A percentile compares a stretch with the other conserved stretches of the same genome.
phyloP scores from a whole-genome alignment of 2,888 invertebrate genomes.

The Dendrolimus pini region DNA sequence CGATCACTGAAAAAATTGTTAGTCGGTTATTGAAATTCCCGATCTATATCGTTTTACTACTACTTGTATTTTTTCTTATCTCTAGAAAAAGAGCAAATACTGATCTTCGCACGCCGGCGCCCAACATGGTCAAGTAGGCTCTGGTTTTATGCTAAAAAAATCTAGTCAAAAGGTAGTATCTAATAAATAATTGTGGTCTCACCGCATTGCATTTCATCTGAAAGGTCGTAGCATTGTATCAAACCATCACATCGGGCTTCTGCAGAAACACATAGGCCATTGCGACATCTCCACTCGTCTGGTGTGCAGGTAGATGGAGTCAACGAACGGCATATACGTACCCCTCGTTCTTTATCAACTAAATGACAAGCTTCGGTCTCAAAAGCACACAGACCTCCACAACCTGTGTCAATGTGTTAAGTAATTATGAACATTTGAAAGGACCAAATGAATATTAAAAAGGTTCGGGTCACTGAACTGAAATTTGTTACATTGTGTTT shows the following conservation, averaged over 20 bases:
- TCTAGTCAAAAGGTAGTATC: too few relatives aligned
- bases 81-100: too few relatives aligned
- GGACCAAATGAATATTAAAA: neutral
- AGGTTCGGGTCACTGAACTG: too few relatives aligned
- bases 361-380: constrained; percentile 80
- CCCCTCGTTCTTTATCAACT: constrained; percentile 67
- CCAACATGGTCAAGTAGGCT: too few relatives aligned
- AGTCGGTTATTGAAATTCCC: too few relatives aligned
- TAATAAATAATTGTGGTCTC: constrained; percentile 26
- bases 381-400: constrained; percentile 80
- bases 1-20: too few relatives aligned
- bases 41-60: too few relatives aligned
- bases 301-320: constrained; percentile 77
- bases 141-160: too few relatives aligned
- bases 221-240: constrained; percentile 84
- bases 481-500: too few relatives aligned
- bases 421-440: neutral
- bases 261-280: constrained; percentile 80
- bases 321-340: constrained; percentile 76
- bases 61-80: too few relatives aligned
- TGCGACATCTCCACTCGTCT: constrained; percentile 83
- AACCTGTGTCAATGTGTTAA: constrained; percentile 47
- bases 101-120: too few relatives aligned
- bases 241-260: constrained; percentile 82
- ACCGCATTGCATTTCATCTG: constrained; percentile 86